Percentiles rank a stretch among this genome's conserved stretches.
phyloP scores from a whole-genome alignment of 2,113 vertebrate species.

The Apodemus speciosus region DNA sequence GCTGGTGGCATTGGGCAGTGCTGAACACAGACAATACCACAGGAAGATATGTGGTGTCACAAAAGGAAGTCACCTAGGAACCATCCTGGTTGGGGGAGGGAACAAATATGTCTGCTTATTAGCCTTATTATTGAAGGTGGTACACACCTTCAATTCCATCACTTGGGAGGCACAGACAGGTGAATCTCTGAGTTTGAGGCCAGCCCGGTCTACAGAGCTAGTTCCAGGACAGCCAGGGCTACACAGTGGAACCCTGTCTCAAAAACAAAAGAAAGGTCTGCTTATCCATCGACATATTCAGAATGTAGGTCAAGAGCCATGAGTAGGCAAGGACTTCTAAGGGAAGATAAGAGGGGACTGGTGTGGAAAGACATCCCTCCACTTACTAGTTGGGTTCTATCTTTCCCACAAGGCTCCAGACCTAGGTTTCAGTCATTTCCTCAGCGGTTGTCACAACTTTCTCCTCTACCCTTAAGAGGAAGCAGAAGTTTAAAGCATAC shows the following conservation, averaged over 20 bases:
- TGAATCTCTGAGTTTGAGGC: neutral
- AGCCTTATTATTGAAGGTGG: no score
- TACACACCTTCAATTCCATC: neutral
- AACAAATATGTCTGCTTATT: neutral
- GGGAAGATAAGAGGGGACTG: neutral
- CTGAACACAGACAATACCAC: slow-evolving; percentile 17
- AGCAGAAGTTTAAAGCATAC: slow-evolving; percentile 28
- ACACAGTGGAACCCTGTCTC: neutral
- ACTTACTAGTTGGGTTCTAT: neutral
- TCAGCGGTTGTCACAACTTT: slow-evolving; percentile 40
- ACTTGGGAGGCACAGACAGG: neutral
- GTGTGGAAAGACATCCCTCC: neutral
- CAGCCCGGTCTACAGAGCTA: neutral
- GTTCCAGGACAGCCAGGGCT: neutral
- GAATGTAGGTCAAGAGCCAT: neutral
- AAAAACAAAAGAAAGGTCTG: neutral
- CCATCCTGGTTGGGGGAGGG: neutral
- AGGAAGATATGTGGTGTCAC: slow-evolving; percentile 43
- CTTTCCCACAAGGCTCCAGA: neutral
- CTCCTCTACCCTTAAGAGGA: slow-evolving; percentile 41
- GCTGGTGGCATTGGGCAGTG: neutral
- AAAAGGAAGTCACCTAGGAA: slow-evolving; percentile 55
- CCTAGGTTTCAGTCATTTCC: slow-evolving; percentile 65
- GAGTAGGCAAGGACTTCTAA: neutral
- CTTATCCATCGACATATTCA: neutral